Conservation (phyloP, 2,113 vertebrate species). For the Otolemur garnettii region DNA sequence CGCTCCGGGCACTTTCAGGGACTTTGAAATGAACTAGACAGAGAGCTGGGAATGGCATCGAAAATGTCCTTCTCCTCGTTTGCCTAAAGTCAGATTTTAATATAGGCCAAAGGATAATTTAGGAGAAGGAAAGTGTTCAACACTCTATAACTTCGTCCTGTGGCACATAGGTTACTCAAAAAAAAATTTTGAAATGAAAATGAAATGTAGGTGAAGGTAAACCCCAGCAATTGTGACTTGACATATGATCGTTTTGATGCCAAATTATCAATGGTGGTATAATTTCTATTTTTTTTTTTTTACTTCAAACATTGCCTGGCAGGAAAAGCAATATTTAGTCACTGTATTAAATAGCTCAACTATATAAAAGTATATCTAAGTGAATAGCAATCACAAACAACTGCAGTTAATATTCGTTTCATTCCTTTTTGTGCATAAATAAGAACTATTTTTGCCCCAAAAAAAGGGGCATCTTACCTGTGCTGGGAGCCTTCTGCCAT, state of each 20-base stretch:
- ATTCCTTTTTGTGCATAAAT: neutral
- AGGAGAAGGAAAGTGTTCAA: neutral
- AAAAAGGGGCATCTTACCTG: neutral
- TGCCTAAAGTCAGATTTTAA: neutral
- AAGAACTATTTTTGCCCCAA: neutral
- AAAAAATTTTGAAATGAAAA: neutral
- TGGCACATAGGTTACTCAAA: neutral
- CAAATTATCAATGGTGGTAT: neutral
- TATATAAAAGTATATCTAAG: neutral
- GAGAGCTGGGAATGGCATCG: neutral
- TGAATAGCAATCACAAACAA: neutral
- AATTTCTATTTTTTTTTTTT: neutral
- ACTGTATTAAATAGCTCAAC: conserved; percentile 26
- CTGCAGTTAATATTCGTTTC: neutral
- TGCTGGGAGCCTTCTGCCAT: neutral
- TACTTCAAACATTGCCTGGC: neutral
- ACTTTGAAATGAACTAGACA: neutral
- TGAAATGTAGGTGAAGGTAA: neutral
- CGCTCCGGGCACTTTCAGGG: neutral
- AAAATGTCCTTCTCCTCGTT: neutral
- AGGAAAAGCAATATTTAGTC: neutral
- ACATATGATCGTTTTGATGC: neutral
- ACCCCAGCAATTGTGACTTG: neutral
- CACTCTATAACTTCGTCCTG: neutral
- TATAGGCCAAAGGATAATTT: neutral